A percentile compares a stretch with the other conserved stretches of the same genome.
These are phyloP conservation scores for Dipodomys merriami DNA, from an alignment of 2,113 vertebrate genomes.

Conservation along the genomic window DNA sequence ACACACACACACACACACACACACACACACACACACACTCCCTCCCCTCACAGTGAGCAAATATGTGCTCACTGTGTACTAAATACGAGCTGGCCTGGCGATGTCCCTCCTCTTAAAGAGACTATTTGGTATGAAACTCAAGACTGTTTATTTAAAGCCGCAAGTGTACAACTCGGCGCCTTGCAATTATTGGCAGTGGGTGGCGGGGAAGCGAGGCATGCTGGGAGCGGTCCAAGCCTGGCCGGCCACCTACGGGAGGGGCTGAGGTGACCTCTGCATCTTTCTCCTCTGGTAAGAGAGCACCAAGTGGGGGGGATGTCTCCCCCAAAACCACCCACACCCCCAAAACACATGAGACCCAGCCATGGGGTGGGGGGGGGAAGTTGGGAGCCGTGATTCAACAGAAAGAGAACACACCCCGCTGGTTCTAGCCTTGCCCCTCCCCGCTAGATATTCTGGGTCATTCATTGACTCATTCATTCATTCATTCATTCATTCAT, in stretches of 20 bases:
- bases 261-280: neutral
- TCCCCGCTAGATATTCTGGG: neutral
- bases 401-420: neutral
- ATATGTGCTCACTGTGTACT: conserved; percentile 80
- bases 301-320: no score
- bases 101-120: conserved; percentile 75
- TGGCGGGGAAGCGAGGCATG: conserved; percentile 21
- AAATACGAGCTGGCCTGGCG: conserved; percentile 80
- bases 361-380: neutral
- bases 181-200: conserved; percentile 64
- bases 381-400: neutral
- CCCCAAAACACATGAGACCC: neutral
- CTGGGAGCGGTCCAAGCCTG: conserved; percentile 7
- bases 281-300: neutral
- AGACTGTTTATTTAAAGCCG: conserved; percentile 82
- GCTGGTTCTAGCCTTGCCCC: neutral
- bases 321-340: neutral
- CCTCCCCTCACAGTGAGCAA: conserved; percentile 69
- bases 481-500: neutral
- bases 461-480: neutral
- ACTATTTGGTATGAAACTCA: conserved; percentile 82
- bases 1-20: no score
- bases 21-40: conserved; percentile 67
- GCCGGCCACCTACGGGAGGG: conserved; percentile 6
- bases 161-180: conserved; percentile 77